phyloP scores from a whole-genome alignment of 2,888 invertebrate genomes.

The Amphipyra berbera region DNA sequence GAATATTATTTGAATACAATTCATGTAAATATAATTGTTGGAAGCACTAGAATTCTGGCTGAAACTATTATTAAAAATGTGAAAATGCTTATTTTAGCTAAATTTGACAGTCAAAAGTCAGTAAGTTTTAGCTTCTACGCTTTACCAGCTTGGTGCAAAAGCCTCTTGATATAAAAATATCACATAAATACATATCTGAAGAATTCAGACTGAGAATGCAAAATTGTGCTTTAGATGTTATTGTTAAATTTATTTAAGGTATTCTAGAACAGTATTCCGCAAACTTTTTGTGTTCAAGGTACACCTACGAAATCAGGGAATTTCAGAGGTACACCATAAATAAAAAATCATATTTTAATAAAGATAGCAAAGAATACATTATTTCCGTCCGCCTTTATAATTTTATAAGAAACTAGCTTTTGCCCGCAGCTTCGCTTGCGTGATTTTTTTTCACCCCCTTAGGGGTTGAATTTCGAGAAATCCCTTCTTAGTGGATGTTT shows the following conservation, averaged over 20 bases:
- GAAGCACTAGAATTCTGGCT: neutral
- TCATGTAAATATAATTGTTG: neutral
- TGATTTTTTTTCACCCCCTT: no score
- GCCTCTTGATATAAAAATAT: slow-evolving; percentile 55
- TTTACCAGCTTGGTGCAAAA: slow-evolving; percentile 25
- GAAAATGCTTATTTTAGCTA: neutral
- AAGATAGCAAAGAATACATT: no score
- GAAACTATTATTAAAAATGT: neutral
- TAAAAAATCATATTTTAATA: no score
- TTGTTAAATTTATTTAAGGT: neutral
- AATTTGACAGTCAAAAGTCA: slow-evolving; percentile 19
- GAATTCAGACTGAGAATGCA: slow-evolving; percentile 27
- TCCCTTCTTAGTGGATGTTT: no score
- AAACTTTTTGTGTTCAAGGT: no score
- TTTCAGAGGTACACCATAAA: no score
- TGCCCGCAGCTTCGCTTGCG: no score
- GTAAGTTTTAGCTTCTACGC: neutral
- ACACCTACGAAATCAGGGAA: no score
- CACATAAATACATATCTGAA: slow-evolving; percentile 38
- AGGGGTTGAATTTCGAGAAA: no score
- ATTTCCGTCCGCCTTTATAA: no score
- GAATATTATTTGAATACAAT: neutral
- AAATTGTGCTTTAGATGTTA: slow-evolving; percentile 10
- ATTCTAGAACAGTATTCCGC: neutral
- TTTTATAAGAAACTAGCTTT: no score